phyloP scores from a whole-genome alignment of 2,113 vertebrate genomes.

The Amphiprion percula region DNA sequence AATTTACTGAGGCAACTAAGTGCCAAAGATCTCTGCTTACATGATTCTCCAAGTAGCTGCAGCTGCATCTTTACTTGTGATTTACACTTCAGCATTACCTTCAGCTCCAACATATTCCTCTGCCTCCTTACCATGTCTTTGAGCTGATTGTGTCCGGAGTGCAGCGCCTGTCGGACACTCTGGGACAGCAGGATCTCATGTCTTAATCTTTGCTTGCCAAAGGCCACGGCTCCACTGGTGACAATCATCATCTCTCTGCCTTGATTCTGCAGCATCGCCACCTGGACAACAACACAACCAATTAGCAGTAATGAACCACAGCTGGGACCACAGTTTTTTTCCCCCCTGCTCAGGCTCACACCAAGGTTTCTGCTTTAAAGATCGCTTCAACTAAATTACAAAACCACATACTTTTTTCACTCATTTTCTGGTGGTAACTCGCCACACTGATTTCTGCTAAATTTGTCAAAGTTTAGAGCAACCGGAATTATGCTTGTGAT shows the following conservation, averaged over 20 bases:
- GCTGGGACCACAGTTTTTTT: background rate
- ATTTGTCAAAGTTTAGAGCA: background rate
- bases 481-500: background rate
- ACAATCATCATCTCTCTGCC: conserved; percentile 99
- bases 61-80: background rate
- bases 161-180: conserved; percentile 96
- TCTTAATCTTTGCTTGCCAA: conserved; percentile 96
- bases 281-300: conserved; percentile 78
- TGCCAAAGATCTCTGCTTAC: background rate
- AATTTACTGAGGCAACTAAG: background rate
- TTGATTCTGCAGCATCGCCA: conserved; percentile 96
- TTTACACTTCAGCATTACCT: background rate
- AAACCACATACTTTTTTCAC: background rate
- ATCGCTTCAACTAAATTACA: background rate
- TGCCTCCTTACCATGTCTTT: conserved; percentile 91
- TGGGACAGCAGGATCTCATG: conserved; percentile 98
- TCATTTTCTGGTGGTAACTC: background rate
- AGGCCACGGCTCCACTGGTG: conserved; percentile 97
- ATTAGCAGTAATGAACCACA: conserved; percentile 18
- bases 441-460: background rate
- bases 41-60: background rate
- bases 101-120: background rate
- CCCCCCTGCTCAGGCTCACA: background rate
- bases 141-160: conserved; percentile 95
- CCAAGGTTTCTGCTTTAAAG: conserved; percentile 11